These are phyloP conservation scores for Isotomurus palustris DNA, from an alignment of 2,888 invertebrate species.

Conservation along the genomic window DNA sequence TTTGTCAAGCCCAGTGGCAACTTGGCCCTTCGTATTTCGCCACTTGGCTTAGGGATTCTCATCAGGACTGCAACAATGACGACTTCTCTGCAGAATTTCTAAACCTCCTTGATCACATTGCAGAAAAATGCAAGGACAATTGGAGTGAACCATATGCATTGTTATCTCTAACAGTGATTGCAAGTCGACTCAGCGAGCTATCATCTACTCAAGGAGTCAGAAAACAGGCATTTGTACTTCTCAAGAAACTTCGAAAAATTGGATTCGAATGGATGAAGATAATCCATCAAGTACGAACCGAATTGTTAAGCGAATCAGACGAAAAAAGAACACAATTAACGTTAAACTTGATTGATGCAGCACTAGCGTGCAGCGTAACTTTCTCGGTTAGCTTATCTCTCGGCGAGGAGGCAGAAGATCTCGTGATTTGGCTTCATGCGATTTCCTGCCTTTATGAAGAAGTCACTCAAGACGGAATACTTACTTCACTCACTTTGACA, in stretches of 20 bases:
- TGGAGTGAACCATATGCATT: conserved; percentile 14
- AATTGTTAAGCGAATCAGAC: conserved; percentile 1
- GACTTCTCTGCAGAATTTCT: conserved; percentile 9
- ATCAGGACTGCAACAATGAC: conserved; percentile 7
- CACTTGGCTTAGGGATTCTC: conserved; percentile 6
- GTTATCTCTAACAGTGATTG: neutral
- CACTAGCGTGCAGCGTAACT: conserved; percentile 1
- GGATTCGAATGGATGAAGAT: conserved; percentile 7
- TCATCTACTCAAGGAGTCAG: neutral
- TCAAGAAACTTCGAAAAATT: conserved; percentile 3
- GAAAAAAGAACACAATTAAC: neutral
- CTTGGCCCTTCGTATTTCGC: neutral
- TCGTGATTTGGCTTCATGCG: conserved; percentile 11
- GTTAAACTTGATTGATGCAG: conserved; percentile 1
- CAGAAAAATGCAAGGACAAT: neutral
- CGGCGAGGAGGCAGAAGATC: conserved; percentile 3
- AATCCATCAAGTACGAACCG: neutral
- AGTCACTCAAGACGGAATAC: neutral
- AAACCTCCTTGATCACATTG: neutral
- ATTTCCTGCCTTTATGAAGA: conserved; percentile 9
- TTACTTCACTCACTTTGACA: neutral
- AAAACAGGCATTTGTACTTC: neutral
- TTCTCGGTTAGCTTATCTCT: conserved; percentile 4
- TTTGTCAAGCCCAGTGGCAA: conserved; percentile 20
- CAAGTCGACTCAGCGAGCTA: conserved; percentile 12